phyloP scores from a whole-genome alignment of 2,888 invertebrate genomes.

The Drosophila acutilabella region DNA sequence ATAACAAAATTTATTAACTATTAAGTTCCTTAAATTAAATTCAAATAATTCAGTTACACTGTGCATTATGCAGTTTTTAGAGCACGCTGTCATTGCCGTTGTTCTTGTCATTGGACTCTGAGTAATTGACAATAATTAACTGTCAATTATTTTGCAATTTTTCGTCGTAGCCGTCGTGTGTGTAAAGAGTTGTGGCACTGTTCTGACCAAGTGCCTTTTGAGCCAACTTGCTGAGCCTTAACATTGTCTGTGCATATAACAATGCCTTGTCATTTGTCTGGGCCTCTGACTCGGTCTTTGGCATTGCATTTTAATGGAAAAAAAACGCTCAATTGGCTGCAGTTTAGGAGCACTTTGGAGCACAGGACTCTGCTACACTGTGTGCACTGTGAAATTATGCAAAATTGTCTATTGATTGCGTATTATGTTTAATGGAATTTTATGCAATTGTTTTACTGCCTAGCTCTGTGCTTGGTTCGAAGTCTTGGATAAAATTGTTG shows the following conservation, averaged over 20 bases:
- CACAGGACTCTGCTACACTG: conserved; percentile 33
- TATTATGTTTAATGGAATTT: conserved; percentile 74
- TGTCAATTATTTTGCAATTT: conserved; percentile 81
- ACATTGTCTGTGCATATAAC: conserved; percentile 35
- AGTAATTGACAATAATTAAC: conserved; percentile 83
- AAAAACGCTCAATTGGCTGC: conserved; percentile 63
- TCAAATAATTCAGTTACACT: conserved; percentile 5
- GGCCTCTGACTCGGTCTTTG: conserved; percentile 21
- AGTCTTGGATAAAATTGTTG: conserved; percentile 33
- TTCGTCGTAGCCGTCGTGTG: conserved; percentile 50
- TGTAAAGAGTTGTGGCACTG: not conserved
- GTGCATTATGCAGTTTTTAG: conserved; percentile 29
- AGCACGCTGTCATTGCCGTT: conserved; percentile 8
- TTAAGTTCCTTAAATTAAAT: too few species aligned
- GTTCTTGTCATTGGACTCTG: conserved; percentile 44
- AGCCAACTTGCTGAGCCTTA: conserved; percentile 31
- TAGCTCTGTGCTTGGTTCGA: not conserved
- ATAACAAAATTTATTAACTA: too few species aligned
- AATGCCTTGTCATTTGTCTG: conserved; percentile 56
- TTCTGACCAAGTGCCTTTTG: conserved; percentile 16
- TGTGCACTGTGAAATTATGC: conserved; percentile 65
- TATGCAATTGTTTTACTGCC: conserved; percentile 67
- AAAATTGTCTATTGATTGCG: conserved; percentile 73
- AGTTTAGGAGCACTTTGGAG: conserved; percentile 63
- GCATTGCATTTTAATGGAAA: conserved; percentile 72